These are phyloP conservation scores for Hydropsyche betteni DNA, from an alignment of 2,888 invertebrate genomes.

Conservation along the genomic window DNA sequence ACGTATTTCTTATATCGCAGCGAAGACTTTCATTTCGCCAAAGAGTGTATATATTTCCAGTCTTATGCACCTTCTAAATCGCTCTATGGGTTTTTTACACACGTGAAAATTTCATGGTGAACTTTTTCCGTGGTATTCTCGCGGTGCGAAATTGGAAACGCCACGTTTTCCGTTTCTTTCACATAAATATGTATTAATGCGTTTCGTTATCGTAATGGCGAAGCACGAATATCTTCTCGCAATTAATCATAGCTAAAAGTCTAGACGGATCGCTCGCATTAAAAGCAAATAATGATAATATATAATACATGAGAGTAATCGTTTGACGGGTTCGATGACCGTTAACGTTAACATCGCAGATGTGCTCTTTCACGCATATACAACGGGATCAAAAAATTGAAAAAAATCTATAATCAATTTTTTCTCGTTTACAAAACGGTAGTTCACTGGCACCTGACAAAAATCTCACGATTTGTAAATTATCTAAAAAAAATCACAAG, in stretches of 20 bases:
- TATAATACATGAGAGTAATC: background rate
- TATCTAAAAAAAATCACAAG: no score
- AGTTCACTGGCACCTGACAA: constrained; percentile 14
- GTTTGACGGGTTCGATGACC: constrained; percentile 23
- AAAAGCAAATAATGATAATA: no score
- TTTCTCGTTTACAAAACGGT: constrained; percentile 24
- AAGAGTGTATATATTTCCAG: constrained; percentile 1
- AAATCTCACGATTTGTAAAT: constrained; percentile 1
- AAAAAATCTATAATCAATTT: background rate
- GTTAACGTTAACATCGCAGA: constrained; percentile 11
- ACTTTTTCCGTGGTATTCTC: no score
- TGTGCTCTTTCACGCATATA: background rate
- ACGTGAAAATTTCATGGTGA: background rate
- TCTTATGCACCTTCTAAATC: constrained; percentile 15
- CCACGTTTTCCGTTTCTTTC: no score
- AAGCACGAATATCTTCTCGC: no score
- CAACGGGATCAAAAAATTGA: constrained; percentile 17
- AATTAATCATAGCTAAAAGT: no score
- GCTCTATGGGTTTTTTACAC: background rate
- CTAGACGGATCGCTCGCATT: no score
- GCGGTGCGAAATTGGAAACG: no score
- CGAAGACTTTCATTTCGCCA: constrained; percentile 32
- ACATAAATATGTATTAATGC: no score
- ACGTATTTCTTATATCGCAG: constrained; percentile 15
- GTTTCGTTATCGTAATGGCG: no score